These are phyloP conservation scores for Lamellibrachia luymesi DNA, from an alignment of 1,140 invertebrate genomes.

Conservation along the genomic window DNA sequence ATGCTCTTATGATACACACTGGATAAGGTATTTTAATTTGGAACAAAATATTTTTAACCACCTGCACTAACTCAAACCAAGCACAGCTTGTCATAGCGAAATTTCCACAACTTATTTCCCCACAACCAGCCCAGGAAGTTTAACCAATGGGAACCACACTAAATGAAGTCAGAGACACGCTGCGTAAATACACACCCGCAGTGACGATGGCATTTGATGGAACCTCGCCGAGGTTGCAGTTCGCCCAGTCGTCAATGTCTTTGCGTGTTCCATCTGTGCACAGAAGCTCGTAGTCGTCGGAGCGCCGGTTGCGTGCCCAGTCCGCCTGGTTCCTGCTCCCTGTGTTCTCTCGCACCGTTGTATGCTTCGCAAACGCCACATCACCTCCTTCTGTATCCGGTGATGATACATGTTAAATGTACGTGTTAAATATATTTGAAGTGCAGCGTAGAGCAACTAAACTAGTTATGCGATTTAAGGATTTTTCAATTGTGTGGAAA, in stretches of 20 bases:
- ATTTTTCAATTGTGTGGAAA: too few relatives aligned
- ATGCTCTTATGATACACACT: too few relatives aligned
- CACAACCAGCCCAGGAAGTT: too few relatives aligned
- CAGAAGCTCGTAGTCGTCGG: slow-evolving; percentile 88
- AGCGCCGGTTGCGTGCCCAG: slow-evolving; percentile 89
- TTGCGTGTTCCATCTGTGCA: slow-evolving; percentile 82
- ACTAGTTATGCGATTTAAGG: too few relatives aligned
- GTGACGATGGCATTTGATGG: slow-evolving; percentile 90
- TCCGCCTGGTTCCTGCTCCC: slow-evolving; percentile 83
- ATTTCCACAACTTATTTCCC: too few relatives aligned
- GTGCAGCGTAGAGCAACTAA: too few relatives aligned
- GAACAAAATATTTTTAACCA: too few relatives aligned
- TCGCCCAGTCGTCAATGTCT: slow-evolving; percentile 73
- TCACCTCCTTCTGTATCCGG: slow-evolving; percentile 64
- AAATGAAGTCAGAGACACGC: neutral
- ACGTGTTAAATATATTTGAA: too few relatives aligned
- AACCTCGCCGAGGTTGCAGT: slow-evolving; percentile 88
- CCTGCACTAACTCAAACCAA: too few relatives aligned
- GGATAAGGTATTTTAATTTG: too few relatives aligned
- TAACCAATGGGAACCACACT: neutral
- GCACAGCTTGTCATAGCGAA: too few relatives aligned
- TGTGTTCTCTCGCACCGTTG: slow-evolving; percentile 86
- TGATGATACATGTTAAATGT: neutral
- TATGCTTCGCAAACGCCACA: slow-evolving; percentile 92
- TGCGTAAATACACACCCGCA: slow-evolving; percentile 62